Conservation (phyloP, 2,797 vertebrate genomes). For the Crenichthys baileyi region DNA sequence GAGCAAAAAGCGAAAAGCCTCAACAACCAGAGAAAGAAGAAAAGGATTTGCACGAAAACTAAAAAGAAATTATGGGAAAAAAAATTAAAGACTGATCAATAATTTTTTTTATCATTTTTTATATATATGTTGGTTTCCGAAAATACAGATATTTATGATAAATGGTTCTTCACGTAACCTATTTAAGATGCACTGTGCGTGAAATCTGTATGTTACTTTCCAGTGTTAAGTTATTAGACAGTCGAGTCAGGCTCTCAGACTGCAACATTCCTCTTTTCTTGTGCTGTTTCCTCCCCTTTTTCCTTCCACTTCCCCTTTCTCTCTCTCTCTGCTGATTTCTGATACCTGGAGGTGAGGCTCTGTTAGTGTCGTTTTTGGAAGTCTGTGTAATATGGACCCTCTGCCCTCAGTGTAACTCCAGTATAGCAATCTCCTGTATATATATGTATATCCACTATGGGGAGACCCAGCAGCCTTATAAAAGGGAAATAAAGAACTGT, state of each 20-base stretch:
- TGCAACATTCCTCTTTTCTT: slow-evolving; percentile 72
- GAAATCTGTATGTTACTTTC: slow-evolving; percentile 84
- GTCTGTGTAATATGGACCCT: slow-evolving; percentile 84
- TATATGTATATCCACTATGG: slow-evolving; percentile 84
- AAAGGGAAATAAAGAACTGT: slow-evolving; percentile 87
- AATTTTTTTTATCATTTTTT: slow-evolving; percentile 63
- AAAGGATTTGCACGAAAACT: slow-evolving; percentile 60
- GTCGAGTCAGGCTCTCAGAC: slow-evolving; percentile 71
- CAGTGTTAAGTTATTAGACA: slow-evolving; percentile 85
- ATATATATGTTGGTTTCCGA: slow-evolving; percentile 84
- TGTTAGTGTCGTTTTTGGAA: slow-evolving; percentile 85
- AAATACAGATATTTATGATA: slow-evolving; percentile 86
- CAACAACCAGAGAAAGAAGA: slow-evolving; percentile 49
- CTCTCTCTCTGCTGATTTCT: slow-evolving; percentile 72
- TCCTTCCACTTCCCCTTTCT: slow-evolving; percentile 10
- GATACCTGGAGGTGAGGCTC: slow-evolving; percentile 80
- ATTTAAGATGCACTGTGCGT: slow-evolving; percentile 87
- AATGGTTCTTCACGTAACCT: slow-evolving; percentile 84
- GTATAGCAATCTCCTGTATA: slow-evolving; percentile 84
- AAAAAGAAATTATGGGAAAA: slow-evolving; percentile 59
- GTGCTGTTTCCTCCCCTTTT: slow-evolving; percentile 64
- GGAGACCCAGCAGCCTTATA: slow-evolving; percentile 84
- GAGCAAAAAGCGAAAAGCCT: slow-evolving; percentile 44
- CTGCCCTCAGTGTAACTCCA: slow-evolving; percentile 82
- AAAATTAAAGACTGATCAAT: slow-evolving; percentile 73